Conservation (phyloP, 2,888 invertebrate species). For the Crepidodera aurea region DNA sequence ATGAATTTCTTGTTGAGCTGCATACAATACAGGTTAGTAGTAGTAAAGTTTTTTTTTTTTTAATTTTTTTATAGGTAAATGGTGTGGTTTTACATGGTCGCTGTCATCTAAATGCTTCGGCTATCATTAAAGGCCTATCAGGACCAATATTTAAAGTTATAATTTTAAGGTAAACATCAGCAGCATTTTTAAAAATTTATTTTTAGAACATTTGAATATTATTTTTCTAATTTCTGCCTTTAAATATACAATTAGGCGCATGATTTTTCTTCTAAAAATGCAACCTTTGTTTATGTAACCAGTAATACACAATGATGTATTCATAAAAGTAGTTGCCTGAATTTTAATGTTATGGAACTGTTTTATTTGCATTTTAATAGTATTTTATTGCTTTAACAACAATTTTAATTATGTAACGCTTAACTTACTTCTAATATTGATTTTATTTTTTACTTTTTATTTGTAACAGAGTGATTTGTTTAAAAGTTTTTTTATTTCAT, state of each 20-base stretch:
- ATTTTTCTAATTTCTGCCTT: too few species aligned
- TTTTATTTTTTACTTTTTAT: constrained; percentile 1
- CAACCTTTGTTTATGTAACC: constrained; percentile 29
- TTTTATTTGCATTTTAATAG: constrained; percentile 9
- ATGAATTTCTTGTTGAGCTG: constrained; percentile 53
- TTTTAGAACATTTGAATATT: too few species aligned
- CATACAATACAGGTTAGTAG: constrained; percentile 53
- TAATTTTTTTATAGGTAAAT: constrained; percentile 76
- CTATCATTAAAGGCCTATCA: constrained; percentile 90
- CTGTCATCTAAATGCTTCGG: constrained; percentile 96
- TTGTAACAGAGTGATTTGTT: constrained; percentile 1
- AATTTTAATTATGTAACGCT: constrained; percentile 25
- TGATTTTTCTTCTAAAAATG: not conserved
- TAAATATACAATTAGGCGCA: not conserved
- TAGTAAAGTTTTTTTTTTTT: constrained; percentile 49
- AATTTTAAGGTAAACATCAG: constrained; percentile 73
- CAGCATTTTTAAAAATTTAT: not conserved
- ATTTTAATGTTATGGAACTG: not conserved
- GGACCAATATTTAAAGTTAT: constrained; percentile 87
- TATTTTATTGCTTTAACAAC: constrained; percentile 27
- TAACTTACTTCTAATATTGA: constrained; percentile 13
- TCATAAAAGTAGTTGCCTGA: constrained; percentile 24
- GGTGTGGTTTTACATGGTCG: constrained; percentile 92
- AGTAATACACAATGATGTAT: constrained; percentile 29
- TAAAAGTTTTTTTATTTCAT: constrained; percentile 10